These are phyloP conservation scores for Progne subis DNA, from an alignment of 2,113 vertebrate genomes.

Conservation along the genomic window DNA sequence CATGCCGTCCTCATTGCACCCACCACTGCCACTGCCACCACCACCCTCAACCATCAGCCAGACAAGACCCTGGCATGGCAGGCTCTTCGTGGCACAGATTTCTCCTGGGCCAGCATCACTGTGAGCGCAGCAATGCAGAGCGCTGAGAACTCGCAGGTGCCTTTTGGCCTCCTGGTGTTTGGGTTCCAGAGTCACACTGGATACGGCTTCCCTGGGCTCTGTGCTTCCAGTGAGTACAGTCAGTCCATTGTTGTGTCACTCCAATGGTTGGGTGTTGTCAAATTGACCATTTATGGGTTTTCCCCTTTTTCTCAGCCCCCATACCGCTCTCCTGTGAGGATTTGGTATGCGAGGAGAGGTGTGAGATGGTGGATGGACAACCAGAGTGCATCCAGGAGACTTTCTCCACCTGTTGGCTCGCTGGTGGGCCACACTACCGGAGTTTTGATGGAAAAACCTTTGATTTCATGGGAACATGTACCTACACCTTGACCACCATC, in stretches of 20 bases:
- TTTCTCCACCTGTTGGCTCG: background rate
- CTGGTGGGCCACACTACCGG: background rate
- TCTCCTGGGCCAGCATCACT: constrained; percentile 68
- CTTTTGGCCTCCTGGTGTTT: constrained; percentile 69
- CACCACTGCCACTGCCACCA: background rate
- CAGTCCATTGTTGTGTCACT: no score
- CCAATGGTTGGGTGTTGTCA: background rate
- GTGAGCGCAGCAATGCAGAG: rapidly evolving
- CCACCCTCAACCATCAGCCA: background rate
- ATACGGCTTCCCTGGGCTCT: constrained; percentile 67
- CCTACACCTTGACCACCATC: constrained; percentile 26
- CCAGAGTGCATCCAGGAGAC: background rate
- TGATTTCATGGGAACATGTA: constrained; percentile 12
- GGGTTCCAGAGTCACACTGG: constrained; percentile 43
- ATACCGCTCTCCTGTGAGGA: rapidly evolving
- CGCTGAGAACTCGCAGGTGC: background rate
- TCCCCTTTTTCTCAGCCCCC: background rate
- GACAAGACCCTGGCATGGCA: constrained; percentile 31
- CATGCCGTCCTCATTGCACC: constrained; percentile 54
- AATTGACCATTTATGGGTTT: background rate
- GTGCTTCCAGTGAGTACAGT: background rate
- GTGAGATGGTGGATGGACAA: background rate
- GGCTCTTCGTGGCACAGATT: constrained; percentile 47
- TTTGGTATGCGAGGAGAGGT: background rate
- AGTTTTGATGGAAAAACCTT: constrained; percentile 42